These are phyloP conservation scores for Aplysina aerophoba DNA, from an alignment of 37 sponge, comb jelly and placozoan species.

Conservation along the genomic window DNA sequence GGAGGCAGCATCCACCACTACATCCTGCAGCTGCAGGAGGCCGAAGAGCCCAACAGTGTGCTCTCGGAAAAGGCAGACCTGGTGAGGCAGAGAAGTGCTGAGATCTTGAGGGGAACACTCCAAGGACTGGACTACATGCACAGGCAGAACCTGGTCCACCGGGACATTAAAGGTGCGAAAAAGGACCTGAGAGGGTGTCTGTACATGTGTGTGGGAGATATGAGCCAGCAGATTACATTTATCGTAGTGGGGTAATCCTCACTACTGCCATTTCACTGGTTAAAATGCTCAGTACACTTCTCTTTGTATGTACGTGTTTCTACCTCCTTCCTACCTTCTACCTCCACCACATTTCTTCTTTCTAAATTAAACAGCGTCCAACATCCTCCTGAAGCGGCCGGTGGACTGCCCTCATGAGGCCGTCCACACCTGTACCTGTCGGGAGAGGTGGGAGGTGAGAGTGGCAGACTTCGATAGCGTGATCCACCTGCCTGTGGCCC, in stretches of 20 bases:
- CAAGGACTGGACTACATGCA: slow-evolving; percentile 11
- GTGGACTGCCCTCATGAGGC: neutral
- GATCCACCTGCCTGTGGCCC: neutral
- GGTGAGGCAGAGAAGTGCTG: neutral
- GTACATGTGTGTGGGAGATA: no score
- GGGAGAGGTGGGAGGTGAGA: neutral
- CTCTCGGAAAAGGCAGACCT: neutral
- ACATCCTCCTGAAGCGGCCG: slow-evolving; percentile 5
- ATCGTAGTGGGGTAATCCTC: no score
- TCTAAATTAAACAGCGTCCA: neutral
- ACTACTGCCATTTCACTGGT: no score
- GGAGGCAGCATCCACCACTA: slow-evolving; percentile 17
- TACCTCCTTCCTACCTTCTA: no score
- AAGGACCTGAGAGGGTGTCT: no score
- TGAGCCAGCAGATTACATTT: no score
- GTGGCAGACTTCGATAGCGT: slow-evolving; percentile 13
- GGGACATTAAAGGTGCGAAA: slow-evolving; percentile 15
- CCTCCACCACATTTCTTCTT: neutral
- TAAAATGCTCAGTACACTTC: no score
- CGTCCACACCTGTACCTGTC: neutral
- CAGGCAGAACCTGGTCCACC: neutral
- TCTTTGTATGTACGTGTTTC: no score
- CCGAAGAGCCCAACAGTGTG: neutral
- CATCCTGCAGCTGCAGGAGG: neutral
- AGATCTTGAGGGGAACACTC: neutral